Evolutionary conservation across 2,797 vertebrate genomes (phyloP), one percentile per base, ranked within the genome.

Genomic region (Crypturellus tataupa): DNA sequence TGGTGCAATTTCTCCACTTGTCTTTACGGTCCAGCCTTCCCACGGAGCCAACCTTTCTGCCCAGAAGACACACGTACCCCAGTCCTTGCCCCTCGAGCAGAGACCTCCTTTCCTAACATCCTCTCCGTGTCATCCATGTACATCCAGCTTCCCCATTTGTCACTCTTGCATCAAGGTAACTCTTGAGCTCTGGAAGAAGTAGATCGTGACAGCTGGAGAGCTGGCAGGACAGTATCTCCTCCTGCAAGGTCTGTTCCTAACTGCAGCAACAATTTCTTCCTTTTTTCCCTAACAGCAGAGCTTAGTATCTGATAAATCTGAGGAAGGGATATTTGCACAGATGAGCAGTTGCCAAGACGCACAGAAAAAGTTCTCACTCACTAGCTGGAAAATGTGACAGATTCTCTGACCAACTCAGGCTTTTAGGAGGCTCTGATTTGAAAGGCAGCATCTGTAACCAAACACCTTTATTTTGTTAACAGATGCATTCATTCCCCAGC

Each of bases 391-490:
- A 95, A 91, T 18, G 65, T n/a, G 73, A 67, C 40, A 42, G 35
- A 40, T 72, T 88, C 73, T 85, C 67, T 72, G 77, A 58, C 73
- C 80, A 33, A 65, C 71, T 59, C 60, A 70, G 62, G 72, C 72
- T 94, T 92, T 94, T 67, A 70, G 77, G n/a, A 84, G 60, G 35
- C 40, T 93, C 94, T 84, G 70, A 86, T 82, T 88, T 95, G 88
- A 94, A 94, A 91, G 51, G 80, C 71, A 94, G 60, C 70, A 88
- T 82, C 85, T 90, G 67, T 94, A 93, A 91, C 51, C 69, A 90
- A 90, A 88, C 31, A 35, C 42, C 88, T 91, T 59, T 25, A 76
- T 94, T 96, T 64, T 94, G 77, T 73, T 93, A 89, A 84, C 49
- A 90, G 77, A 90, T 73, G 55, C 11, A 67, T 86, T 94, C 3